phyloP scores from a whole-genome alignment of 2,797 vertebrate genomes.

The Coracias cyanogaster region DNA sequence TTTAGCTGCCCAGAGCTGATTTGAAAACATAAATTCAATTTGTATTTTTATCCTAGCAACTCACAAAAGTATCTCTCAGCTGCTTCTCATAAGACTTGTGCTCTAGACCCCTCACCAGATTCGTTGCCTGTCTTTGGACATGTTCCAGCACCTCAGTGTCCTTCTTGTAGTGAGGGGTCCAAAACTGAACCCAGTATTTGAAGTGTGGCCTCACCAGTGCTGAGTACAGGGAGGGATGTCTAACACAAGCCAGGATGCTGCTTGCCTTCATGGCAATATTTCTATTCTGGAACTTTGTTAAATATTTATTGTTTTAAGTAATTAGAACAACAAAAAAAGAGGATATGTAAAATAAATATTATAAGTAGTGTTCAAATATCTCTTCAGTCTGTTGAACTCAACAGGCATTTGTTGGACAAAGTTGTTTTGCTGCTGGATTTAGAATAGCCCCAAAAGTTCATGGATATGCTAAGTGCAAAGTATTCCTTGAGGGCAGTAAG shows the following conservation, averaged over 20 bases:
- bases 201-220: not conserved
- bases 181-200: too few species aligned
- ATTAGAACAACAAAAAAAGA: not conserved
- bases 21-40: constrained; percentile 53
- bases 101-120: not conserved
- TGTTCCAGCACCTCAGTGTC: not conserved
- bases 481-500: not conserved
- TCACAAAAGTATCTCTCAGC: not conserved
- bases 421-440: not conserved
- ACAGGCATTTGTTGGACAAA: not conserved
- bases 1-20: not conserved
- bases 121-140: not conserved
- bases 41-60: constrained; percentile 35
- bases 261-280: not conserved
- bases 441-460: not conserved
- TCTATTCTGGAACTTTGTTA: not conserved
- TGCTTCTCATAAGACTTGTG: not conserved
- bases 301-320: not conserved
- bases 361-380: not conserved
- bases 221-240: not conserved
- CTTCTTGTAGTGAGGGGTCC: not conserved
- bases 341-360: not conserved
- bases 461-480: not conserved
- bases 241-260: not conserved
- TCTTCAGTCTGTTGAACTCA: not conserved